Evolutionary conservation across 2,888 invertebrate species (phyloP), one percentile per base, ranked within the genome.

Genomic region (Panopea generosa): DNA sequence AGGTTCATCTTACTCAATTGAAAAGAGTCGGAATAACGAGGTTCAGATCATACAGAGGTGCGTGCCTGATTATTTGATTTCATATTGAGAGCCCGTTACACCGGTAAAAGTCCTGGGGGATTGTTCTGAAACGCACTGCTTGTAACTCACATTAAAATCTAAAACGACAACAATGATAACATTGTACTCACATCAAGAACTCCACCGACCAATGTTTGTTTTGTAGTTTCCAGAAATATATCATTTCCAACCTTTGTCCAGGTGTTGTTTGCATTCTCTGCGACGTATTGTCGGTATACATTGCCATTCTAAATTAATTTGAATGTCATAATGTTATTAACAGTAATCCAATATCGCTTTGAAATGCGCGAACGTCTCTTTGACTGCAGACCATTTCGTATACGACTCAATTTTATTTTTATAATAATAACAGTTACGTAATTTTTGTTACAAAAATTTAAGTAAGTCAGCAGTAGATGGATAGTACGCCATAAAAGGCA

Each of bases 121-220:
- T 16, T 11, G 9, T 40, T 16, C 40, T 16, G 7, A 40, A 40
- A 40, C 7, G n/a, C n/a, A n/a, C n/a, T n/a, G n/a, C n/a, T n/a
- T n/a, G n/a, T n/a, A n/a, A n/a, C n/a, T n/a, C n/a, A n/a, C n/a
- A n/a, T n/a, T n/a, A n/a, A n/a, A n/a, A n/a, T n/a, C n/a, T n/a
- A n/a, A n/a, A n/a, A n/a, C n/a, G n/a, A n/a, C n/a, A n/a, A n/a
- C n/a, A n/a, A n/a, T n/a, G n/a, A n/a, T n/a, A n/a, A n/a, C n/a
- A n/a, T 40, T 7, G 40, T n/a, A 50, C 76, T 45, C 67, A 76
- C 76, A 33, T 76, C 76, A 7, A 76, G 66, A 1, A 76, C 62
- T 1, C 76, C 76, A 7, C 76, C 76, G 0, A 71, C 29, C 9
- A 76, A 33, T 7, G 76, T 76, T 29, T 61, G 29, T 26, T 76